Conservation (phyloP, 2,797 vertebrate genomes). For the Catharus ustulatus region DNA sequence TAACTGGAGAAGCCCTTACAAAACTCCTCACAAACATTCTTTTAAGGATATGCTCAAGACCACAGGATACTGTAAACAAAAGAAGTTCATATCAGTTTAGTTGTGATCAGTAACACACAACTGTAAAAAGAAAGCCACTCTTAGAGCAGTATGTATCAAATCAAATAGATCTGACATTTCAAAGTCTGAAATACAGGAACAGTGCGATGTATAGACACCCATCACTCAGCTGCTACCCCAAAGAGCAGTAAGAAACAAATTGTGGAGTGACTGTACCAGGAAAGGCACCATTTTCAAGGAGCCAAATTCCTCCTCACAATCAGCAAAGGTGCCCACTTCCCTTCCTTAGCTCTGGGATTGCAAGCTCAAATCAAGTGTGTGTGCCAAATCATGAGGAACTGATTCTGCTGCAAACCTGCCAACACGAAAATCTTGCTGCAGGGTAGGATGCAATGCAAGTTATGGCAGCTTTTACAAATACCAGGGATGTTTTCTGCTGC, state of each 20-base stretch:
- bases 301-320: neutral
- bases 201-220: neutral
- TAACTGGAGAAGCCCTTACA: neutral
- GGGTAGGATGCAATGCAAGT: slow-evolving; percentile 50
- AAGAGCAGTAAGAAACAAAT: neutral
- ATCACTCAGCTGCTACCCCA: neutral
- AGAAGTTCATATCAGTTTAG: neutral
- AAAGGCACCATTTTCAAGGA: neutral
- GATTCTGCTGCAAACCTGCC: slow-evolving; percentile 3
- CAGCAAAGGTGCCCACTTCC: neutral
- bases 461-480: slow-evolving; percentile 35
- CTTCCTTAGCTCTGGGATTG: neutral
- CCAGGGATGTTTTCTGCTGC: slow-evolving; percentile 44
- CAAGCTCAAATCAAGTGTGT: neutral
- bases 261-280: neutral
- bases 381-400: neutral
- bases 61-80: neutral
- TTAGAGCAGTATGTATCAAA: neutral
- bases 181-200: neutral
- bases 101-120: neutral
- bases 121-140: neutral
- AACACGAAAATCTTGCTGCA: neutral
- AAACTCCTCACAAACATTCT: neutral
- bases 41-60: neutral
- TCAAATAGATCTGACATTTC: neutral